A percentile compares a stretch with the other conserved stretches of the same genome.
phyloP scores from a whole-genome alignment of 2,888 invertebrate genomes.

The Synergus laeviventris region DNA sequence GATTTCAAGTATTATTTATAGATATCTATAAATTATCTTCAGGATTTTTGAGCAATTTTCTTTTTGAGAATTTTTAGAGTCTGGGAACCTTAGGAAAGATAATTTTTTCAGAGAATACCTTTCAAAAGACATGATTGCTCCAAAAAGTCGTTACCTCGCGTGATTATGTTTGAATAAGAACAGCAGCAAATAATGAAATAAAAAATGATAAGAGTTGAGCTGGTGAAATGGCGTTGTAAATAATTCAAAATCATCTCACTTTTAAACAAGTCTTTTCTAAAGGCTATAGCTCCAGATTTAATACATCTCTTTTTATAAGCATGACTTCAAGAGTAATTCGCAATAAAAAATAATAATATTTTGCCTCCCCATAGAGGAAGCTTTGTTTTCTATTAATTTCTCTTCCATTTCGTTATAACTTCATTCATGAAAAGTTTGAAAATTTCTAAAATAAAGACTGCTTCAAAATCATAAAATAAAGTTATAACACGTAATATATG shows the following conservation, averaged over 20 bases:
- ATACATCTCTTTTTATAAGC: not conserved
- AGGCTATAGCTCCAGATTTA: not conserved
- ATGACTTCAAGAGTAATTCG: not conserved
- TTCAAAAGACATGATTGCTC: not conserved
- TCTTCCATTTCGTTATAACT: not conserved
- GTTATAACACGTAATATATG: too few species aligned
- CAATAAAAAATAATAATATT: not conserved
- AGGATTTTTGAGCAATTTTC: not conserved
- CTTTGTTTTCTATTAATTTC: too few species aligned
- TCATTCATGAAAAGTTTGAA: too few species aligned
- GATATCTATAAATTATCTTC: not conserved
- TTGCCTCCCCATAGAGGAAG: too few species aligned
- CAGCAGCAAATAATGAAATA: not conserved
- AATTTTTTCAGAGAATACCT: not conserved
- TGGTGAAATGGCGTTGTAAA: not conserved
- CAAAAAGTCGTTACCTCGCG: not conserved
- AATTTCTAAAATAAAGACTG: too few species aligned
- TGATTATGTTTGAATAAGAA: not conserved
- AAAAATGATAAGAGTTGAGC: conserved; percentile 1
- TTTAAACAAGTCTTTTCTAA: not conserved
- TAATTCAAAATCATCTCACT: not conserved
- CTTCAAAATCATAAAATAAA: too few species aligned
- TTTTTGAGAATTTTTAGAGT: not conserved
- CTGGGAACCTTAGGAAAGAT: not conserved
- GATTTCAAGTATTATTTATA: not conserved